Evolutionary conservation across 2,113 vertebrate species (phyloP), one percentile per base, ranked within the genome.

Genomic region (Pelodiscus sinensis): DNA sequence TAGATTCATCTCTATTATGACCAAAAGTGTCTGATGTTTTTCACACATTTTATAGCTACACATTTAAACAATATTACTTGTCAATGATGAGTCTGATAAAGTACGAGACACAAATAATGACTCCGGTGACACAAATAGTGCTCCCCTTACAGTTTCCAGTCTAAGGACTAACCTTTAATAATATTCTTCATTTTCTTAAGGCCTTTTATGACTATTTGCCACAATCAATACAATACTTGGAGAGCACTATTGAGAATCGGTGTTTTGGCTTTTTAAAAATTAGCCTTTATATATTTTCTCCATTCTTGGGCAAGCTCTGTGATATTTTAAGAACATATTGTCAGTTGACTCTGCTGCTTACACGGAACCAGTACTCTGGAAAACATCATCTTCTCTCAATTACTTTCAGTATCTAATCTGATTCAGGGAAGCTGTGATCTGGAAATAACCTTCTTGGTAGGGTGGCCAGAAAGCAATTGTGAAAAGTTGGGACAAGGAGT

Each of bases 141-240:
- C 44, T 44, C 44, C 13, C 1, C 51, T 56, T 65, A 65, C 12
- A 13, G 65, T 84, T 94, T 87, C 71, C 73, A 92, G 4, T 3
- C 9, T 73, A 73, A 38, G n/a, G 60, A 73, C 35, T 73, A 73
- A 11, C 21, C 19, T n/a, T 38, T 73, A 73, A 73, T 73, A 73
- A n/a, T 38, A 38, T 73, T 31, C 29, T n/a, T 73, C 68, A 38
- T 38, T 35, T 73, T 35, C n/a, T 22, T 35, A 38, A 38, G 68
- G 35, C 68, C 31, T 38, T 21, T 73, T 73, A 73, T 73, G 68
- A 38, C 68, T 88, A 52, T 55, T 56, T 65, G 5, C 35, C 52
- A 16, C 84, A 54, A 89, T 56, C 31, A 77, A 90, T 91, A 27
- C 3, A 83, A 50, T 31, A 84, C 78, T 19, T 9, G 81, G 19